Evolutionary conservation across 2,888 invertebrate genomes (phyloP).

Genomic region (Euzophera pinguis): DNA sequence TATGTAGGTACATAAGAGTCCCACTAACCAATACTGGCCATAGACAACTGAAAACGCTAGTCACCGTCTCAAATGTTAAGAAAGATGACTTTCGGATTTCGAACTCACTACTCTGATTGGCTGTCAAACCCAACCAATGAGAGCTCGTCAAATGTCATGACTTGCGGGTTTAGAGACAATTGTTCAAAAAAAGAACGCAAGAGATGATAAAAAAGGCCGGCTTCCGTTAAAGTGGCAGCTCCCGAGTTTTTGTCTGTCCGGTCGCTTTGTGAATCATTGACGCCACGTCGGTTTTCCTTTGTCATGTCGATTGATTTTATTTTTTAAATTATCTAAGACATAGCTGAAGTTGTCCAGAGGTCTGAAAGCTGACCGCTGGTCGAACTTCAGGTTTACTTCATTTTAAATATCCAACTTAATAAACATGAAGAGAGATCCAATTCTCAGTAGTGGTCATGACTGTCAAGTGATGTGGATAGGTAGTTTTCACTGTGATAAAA

Average conservation of each 20-base stretch:
- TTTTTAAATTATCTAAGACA: neutral
- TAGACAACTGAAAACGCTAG: constrained; percentile 35
- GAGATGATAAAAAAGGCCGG: constrained; percentile 47
- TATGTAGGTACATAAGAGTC: no score
- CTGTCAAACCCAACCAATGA: constrained; percentile 76
- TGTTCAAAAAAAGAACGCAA: constrained; percentile 42
- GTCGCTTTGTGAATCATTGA: constrained; percentile 42
- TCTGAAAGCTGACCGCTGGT: neutral
- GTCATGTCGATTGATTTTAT: neutral
- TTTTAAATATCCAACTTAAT: no score
- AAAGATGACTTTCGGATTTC: constrained; percentile 73
- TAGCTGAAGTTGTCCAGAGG: neutral
- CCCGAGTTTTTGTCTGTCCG: constrained; percentile 48
- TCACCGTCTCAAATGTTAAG: constrained; percentile 71
- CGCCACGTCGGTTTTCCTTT: constrained; percentile 25
- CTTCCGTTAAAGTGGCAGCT: constrained; percentile 76
- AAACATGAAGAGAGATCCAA: no score
- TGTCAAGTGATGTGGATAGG: no score
- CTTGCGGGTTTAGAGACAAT: constrained; percentile 66
- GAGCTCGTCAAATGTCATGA: constrained; percentile 75
- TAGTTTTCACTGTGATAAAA: no score
- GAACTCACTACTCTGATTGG: constrained; percentile 67
- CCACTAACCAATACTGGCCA: constrained; percentile 18
- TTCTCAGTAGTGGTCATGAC: no score
- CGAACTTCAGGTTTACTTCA: neutral